These are phyloP conservation scores for Acanthurus leucopareius DNA, from an alignment of 2,797 vertebrate species.

Conservation along the genomic window DNA sequence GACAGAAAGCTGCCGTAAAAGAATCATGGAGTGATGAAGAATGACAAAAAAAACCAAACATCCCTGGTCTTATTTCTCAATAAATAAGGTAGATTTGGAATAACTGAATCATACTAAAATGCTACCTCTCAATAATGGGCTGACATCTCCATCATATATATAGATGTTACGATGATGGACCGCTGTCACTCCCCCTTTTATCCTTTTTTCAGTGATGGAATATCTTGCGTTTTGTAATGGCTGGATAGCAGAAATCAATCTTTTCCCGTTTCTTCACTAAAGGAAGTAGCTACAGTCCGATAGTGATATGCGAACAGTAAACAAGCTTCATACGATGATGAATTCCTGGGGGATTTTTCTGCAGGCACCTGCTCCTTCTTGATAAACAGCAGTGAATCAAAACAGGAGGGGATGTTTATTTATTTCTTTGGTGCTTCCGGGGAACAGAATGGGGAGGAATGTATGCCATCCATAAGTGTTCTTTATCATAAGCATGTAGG, in stretches of 20 bases:
- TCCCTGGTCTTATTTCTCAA: constrained; percentile 31
- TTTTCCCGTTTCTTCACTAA: constrained; percentile 37
- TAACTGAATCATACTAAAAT: constrained; percentile 20
- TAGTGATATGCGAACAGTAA: constrained; percentile 55
- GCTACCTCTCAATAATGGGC: constrained; percentile 20
- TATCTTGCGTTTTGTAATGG: constrained; percentile 43
- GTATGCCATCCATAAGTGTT: constrained; percentile 28
- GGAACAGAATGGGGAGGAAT: not conserved
- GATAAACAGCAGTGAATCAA: constrained; percentile 66
- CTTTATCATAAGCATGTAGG: constrained; percentile 38
- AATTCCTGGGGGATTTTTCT: constrained; percentile 66
- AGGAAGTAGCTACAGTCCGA: constrained; percentile 25
- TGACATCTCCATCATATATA: constrained; percentile 28
- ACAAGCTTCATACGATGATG: constrained; percentile 58
- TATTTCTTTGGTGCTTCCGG: not conserved
- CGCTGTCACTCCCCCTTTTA: constrained; percentile 16
- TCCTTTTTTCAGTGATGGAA: constrained; percentile 42
- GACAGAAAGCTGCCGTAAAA: constrained; percentile 23
- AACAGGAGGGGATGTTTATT: constrained; percentile 53
- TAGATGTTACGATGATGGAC: constrained; percentile 5
- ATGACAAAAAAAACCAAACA: not conserved
- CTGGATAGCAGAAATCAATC: constrained; percentile 44
- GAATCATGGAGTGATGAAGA: not conserved
- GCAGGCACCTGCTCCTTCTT: constrained; percentile 57
- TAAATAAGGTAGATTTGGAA: constrained; percentile 4